Percentiles rank a stretch among this genome's conserved stretches.
Conservation (phyloP, 2,797 vertebrate genomes). For the Pogoniulus pusillus region DNA sequence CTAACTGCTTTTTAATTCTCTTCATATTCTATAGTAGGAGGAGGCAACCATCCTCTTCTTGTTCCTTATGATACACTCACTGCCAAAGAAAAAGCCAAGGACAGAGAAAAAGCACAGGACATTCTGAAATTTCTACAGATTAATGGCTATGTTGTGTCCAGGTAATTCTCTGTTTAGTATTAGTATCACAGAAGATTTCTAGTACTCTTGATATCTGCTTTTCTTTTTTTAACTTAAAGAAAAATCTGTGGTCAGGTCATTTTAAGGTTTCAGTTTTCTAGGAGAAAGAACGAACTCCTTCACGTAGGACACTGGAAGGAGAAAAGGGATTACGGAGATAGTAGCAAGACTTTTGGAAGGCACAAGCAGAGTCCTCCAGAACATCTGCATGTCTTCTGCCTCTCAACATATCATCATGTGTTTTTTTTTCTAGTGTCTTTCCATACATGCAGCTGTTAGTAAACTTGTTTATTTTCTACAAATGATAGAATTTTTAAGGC, state of each 20-base stretch:
- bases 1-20: conserved; percentile 19
- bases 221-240: not conserved
- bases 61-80: conserved; percentile 96
- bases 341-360: not conserved
- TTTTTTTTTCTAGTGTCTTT: not conserved
- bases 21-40: conserved; percentile 77
- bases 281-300: not conserved
- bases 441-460: not conserved
- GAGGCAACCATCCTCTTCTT: conserved; percentile 92
- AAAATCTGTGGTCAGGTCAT: accelerated
- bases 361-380: not conserved
- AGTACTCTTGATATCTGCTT: not conserved
- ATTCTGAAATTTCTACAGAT: conserved; percentile 96
- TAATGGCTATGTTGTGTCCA: conserved; percentile 90
- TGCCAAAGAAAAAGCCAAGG: conserved; percentile 95
- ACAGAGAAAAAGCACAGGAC: conserved; percentile 93
- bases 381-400: not conserved
- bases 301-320: not conserved
- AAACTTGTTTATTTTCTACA: not conserved
- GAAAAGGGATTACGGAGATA: not conserved
- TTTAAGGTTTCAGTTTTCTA: not conserved
- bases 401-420: not conserved
- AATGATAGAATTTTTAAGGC: not conserved
- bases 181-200: not conserved
- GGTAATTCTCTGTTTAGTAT: conserved; percentile 71